Evolutionary conservation across 2,888 invertebrate species (phyloP).

Genomic region (Dolomedes plantarius): DNA sequence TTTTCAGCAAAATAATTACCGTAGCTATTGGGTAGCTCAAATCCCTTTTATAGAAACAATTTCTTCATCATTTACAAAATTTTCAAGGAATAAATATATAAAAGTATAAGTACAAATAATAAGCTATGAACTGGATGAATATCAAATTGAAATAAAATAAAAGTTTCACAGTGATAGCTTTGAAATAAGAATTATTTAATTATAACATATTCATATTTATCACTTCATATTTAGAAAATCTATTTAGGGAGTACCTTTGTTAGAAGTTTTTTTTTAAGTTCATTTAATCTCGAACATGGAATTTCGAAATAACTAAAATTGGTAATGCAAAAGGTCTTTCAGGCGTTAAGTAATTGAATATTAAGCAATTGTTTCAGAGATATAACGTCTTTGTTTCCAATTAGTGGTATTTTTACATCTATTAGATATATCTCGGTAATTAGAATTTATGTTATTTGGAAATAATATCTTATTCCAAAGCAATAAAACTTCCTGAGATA

Average conservation of each 20-base stretch:
- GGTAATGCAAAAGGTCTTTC: conserved; percentile 6
- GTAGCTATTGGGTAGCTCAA: conserved; percentile 9
- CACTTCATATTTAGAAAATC: not conserved
- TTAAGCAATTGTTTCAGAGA: conserved; percentile 24
- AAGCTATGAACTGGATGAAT: conserved; percentile 12
- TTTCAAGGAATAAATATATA: conserved; percentile 15
- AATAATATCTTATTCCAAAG: not conserved
- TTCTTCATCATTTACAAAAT: not conserved
- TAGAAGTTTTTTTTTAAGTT: not conserved
- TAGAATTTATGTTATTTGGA: conserved; percentile 9
- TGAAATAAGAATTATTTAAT: conserved; percentile 10
- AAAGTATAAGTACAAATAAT: conserved; percentile 31
- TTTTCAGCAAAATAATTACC: conserved; percentile 4
- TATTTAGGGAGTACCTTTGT: conserved; percentile 21
- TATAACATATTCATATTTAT: conserved; percentile 4
- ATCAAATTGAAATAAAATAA: conserved; percentile 28
- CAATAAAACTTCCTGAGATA: conserved; percentile 2
- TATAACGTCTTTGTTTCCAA: conserved; percentile 5
- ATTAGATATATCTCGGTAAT: not conserved
- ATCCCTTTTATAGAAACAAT: conserved; percentile 20
- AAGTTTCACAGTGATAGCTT: not conserved
- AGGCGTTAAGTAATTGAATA: conserved; percentile 14
- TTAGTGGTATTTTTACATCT: not conserved
- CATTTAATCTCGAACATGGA: not conserved
- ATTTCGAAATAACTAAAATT: conserved; percentile 12